Evolutionary conservation across 2,888 invertebrate genomes (phyloP).

Genomic region (Conomelus anceps): DNA sequence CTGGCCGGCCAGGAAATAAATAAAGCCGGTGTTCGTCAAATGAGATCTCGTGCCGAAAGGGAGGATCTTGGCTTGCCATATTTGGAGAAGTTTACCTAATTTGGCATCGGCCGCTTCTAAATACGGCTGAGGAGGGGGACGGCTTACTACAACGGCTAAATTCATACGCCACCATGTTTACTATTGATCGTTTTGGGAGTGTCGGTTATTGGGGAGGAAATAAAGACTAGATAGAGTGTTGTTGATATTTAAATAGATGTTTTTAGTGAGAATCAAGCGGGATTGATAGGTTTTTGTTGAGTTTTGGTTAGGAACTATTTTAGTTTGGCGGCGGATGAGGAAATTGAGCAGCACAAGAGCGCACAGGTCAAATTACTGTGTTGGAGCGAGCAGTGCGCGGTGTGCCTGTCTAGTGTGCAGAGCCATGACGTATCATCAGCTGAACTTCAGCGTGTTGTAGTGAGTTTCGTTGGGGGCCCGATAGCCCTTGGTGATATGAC

Average conservation of each 20-base stretch:
- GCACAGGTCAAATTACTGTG: constrained; percentile 45
- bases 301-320: constrained; percentile 31
- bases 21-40: constrained; percentile 19
- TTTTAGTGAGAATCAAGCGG: neutral
- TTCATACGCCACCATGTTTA: constrained; percentile 3
- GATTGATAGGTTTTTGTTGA: neutral
- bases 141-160: constrained; percentile 19
- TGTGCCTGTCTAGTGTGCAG: constrained; percentile 25
- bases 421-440: constrained; percentile 23
- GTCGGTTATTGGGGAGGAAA: neutral
- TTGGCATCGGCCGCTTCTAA: constrained; percentile 73
- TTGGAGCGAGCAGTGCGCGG: constrained; percentile 37
- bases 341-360: constrained; percentile 39
- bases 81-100: constrained; percentile 74
- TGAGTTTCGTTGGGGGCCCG: constrained; percentile 41
- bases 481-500: constrained; percentile 42
- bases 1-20: constrained; percentile 7
- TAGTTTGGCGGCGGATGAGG: constrained; percentile 33
- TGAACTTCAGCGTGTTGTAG: constrained; percentile 22
- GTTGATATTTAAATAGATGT: neutral
- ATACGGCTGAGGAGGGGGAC: constrained; percentile 69
- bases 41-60: constrained; percentile 42
- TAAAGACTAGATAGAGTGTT: neutral
- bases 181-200: neutral
- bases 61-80: constrained; percentile 74